Percentiles rank a stretch among this genome's conserved stretches.
Evolutionary conservation across 2,113 vertebrate species (phyloP).

Genomic region (Rhynchomys soricoides): DNA sequence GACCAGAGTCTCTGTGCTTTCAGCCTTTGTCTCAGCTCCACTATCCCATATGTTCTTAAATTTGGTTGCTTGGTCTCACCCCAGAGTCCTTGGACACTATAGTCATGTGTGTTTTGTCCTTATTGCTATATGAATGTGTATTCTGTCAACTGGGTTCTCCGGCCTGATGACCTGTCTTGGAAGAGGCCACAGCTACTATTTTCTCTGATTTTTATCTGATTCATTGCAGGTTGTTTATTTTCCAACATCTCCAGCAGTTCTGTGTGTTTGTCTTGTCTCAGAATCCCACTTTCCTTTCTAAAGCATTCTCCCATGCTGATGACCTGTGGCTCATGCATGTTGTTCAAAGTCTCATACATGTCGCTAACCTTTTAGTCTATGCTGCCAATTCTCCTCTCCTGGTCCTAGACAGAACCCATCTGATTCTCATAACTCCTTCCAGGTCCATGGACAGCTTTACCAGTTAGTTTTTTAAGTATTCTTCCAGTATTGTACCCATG

Average conservation of each 20-base stretch:
- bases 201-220: neutral
- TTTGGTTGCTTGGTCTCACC: neutral
- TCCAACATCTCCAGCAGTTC: neutral
- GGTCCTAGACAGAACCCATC: neutral
- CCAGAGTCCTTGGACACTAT: neutral
- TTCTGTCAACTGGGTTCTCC: neutral
- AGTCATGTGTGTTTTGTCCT: neutral
- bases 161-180: neutral
- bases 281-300: neutral
- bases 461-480: neutral
- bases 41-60: neutral
- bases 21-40: neutral
- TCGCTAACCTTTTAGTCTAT: too few relatives aligned
- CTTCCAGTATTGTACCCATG: too few relatives aligned
- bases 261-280: neutral
- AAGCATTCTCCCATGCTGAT: neutral
- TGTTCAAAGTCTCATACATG: neutral
- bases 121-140: neutral
- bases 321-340: neutral
- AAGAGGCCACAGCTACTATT: neutral
- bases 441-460: neutral
- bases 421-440: neutral
- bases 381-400: neutral
- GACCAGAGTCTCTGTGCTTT: neutral
- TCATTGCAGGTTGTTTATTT: neutral